Conservation (phyloP, 2,888 invertebrate species). For the Drosophila koepferae region DNA sequence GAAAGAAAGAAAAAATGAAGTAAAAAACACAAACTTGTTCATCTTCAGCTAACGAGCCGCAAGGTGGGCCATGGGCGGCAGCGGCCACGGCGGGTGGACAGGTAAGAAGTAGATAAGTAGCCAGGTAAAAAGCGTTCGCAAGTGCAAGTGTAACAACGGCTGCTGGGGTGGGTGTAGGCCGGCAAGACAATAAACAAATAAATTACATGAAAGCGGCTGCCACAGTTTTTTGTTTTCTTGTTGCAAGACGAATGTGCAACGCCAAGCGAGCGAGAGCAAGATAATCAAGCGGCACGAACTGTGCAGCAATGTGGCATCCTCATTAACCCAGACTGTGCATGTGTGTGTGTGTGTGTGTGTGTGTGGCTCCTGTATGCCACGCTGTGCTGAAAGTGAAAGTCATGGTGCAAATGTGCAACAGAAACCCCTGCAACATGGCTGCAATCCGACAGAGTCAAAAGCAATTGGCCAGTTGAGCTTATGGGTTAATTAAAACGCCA, state of each 20-base stretch:
- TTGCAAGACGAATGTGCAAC: conserved; percentile 56
- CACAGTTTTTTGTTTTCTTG: conserved; percentile 60
- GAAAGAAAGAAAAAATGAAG: conserved; percentile 23
- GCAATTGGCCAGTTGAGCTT: conserved; percentile 78
- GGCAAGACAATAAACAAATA: conserved; percentile 79
- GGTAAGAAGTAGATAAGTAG: conserved; percentile 38
- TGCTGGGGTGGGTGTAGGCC: conserved; percentile 57
- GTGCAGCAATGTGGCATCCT: conserved; percentile 79
- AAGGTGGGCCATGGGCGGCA: conserved; percentile 19
- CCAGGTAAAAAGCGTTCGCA: conserved; percentile 47
- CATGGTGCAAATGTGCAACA: conserved; percentile 59
- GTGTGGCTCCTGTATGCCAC: conserved; percentile 39
- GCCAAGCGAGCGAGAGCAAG: conserved; percentile 40
- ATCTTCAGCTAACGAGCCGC: conserved; percentile 73
- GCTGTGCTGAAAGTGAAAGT: conserved; percentile 69
- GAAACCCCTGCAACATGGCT: conserved; percentile 6
- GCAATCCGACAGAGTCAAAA: conserved; percentile 52
- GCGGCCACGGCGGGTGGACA: conserved; percentile 37
- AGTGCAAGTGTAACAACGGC: conserved; percentile 79
- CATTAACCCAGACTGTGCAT: conserved; percentile 65
- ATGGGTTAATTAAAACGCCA: conserved; percentile 78
- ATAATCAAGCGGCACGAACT: conserved; percentile 80
- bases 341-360: conserved; percentile 8
- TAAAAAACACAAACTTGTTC: conserved; percentile 72
- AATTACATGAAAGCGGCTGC: conserved; percentile 78